Conservation (phyloP, 2,888 invertebrate species). For the Cerastis leucographa region DNA sequence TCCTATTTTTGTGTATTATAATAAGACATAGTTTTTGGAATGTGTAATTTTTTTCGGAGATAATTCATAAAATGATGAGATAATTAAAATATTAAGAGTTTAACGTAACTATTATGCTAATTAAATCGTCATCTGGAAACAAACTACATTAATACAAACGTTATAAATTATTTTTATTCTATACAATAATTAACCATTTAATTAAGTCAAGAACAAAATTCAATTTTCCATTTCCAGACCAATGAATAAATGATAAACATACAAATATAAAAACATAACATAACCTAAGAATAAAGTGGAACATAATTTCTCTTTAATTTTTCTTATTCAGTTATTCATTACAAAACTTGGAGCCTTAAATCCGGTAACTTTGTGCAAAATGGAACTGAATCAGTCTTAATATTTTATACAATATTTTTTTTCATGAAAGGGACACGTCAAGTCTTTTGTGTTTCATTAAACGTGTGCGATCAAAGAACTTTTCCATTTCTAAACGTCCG, state of each 20-base stretch:
- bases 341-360: constrained; percentile 41
- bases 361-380: constrained; percentile 37
- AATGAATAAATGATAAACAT: constrained; percentile 26
- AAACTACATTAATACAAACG: neutral
- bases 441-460: constrained; percentile 67
- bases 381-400: constrained; percentile 45
- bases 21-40: neutral
- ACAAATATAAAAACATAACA: constrained; percentile 1
- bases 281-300: neutral
- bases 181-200: neutral
- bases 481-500: constrained; percentile 67
- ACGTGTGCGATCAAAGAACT: constrained; percentile 67
- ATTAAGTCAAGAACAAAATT: neutral
- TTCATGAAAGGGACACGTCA: constrained; percentile 60
- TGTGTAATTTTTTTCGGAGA: neutral
- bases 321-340: constrained; percentile 57
- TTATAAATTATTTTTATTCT: neutral
- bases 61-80: too few relatives aligned
- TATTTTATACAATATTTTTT: constrained; percentile 55
- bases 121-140: neutral
- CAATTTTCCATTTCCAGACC: neutral
- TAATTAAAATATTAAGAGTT: neutral
- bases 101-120: neutral
- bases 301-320: constrained; percentile 35
- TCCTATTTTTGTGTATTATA: neutral